These are phyloP conservation scores for Troglohyphantes excavatus DNA, from an alignment of 2,888 invertebrate species.

Conservation along the genomic window DNA sequence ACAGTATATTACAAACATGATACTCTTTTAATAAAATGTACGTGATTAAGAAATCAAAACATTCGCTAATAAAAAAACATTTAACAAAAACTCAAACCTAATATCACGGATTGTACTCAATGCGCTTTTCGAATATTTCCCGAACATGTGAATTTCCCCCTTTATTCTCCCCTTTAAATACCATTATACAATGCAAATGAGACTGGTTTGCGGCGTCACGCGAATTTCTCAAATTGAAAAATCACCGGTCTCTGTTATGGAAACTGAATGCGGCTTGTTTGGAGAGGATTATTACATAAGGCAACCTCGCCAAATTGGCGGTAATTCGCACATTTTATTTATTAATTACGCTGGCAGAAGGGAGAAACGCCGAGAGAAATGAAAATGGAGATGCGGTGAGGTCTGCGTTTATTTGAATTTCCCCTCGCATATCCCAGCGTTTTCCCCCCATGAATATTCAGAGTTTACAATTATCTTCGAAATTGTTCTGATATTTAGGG, in stretches of 20 bases:
- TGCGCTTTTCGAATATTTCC: too few species aligned
- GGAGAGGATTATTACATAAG: constrained; percentile 27
- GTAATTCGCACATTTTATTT: constrained; percentile 38
- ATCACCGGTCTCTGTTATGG: constrained; percentile 32
- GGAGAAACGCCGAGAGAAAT: not conserved
- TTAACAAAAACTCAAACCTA: too few species aligned
- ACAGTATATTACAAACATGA: too few species aligned
- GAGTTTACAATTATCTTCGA: not conserved
- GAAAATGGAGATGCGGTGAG: not conserved
- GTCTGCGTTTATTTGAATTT: not conserved
- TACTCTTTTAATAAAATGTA: too few species aligned
- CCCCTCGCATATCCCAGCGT: not conserved
- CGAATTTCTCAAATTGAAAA: constrained; percentile 43
- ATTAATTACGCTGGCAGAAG: constrained; percentile 8
- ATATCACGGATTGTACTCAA: too few species aligned
- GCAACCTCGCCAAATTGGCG: constrained; percentile 28
- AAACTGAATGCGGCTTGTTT: not conserved
- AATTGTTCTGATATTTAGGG: not conserved
- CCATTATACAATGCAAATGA: constrained; percentile 43
- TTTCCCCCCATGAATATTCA: not conserved
- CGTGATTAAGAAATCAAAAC: too few species aligned
- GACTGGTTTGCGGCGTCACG: not conserved
- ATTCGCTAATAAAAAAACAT: too few species aligned
- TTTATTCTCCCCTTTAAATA: not conserved
- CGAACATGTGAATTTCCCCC: not conserved